phyloP scores from a whole-genome alignment of 1,140 invertebrate genomes.

The Tribolium castaneum region DNA sequence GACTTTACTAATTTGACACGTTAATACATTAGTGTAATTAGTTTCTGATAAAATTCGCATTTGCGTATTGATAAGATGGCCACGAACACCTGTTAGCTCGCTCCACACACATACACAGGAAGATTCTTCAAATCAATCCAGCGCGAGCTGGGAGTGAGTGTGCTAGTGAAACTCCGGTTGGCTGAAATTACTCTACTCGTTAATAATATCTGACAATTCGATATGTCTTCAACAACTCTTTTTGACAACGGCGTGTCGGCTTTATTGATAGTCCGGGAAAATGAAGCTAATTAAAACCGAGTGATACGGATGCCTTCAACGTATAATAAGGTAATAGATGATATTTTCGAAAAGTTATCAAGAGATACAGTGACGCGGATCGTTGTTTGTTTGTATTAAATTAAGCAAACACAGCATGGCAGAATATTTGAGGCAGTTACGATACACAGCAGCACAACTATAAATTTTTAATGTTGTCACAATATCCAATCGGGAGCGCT shows the following conservation, averaged over 20 bases:
- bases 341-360: not conserved
- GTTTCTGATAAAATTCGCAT: slow-evolving; percentile 39
- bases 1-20: not conserved
- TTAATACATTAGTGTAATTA: slow-evolving; percentile 27
- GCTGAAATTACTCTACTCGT: not conserved
- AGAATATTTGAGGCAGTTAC: not conserved
- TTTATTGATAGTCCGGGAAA: not conserved
- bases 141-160: slow-evolving; percentile 11
- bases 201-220: not conserved
- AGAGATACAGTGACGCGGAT: not conserved
- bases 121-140: slow-evolving; percentile 37
- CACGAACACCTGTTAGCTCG: slow-evolving; percentile 33
- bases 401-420: not conserved
- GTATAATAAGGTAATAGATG: not conserved
- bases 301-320: not conserved
- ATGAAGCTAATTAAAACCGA: not conserved
- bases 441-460: not conserved
- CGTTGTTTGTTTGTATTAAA: not conserved
- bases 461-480: not conserved
- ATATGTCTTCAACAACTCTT: not conserved
- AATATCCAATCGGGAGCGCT: not conserved
- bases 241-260: not conserved
- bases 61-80: slow-evolving; percentile 34
- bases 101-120: slow-evolving; percentile 11
- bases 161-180: slow-evolving; percentile 8